A percentile compares a stretch with the other conserved stretches of the same genome.
phyloP scores from a whole-genome alignment of 92 coral and sea anemone genomes.

The Diadumene lineata region DNA sequence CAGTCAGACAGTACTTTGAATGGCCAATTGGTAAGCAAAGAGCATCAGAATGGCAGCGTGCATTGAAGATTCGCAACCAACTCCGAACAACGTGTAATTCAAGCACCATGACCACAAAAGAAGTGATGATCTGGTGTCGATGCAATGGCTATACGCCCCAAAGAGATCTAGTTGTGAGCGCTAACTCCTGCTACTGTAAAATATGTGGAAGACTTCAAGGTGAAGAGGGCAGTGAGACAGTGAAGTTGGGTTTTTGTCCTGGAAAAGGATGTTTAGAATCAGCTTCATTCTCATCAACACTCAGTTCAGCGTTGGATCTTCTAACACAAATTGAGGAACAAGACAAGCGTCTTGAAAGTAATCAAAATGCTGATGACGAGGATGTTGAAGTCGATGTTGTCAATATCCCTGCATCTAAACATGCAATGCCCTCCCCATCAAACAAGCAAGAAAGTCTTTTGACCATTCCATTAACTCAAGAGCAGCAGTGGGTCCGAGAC shows the following conservation, averaged over 20 bases:
- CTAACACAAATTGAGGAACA: slow-evolving; percentile 38
- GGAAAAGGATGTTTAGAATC: slow-evolving; percentile 34
- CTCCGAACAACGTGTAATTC: slow-evolving; percentile 29
- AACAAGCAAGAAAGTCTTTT: slow-evolving; percentile 27
- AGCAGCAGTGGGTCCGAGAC: slow-evolving; percentile 82
- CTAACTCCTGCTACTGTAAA: slow-evolving; percentile 53
- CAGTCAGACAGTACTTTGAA: slow-evolving; percentile 55
- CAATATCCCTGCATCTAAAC: slow-evolving; percentile 7
- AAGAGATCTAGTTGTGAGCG: slow-evolving; percentile 19
- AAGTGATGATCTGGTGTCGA: slow-evolving; percentile 85
- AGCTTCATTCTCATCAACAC: slow-evolving; percentile 26
- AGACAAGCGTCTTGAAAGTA: slow-evolving; percentile 33
- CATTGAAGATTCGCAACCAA: slow-evolving; percentile 61
- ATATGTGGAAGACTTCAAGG: slow-evolving; percentile 61
- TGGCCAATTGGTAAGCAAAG: slow-evolving; percentile 87
- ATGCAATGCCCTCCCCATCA: not conserved
- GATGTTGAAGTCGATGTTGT: slow-evolving; percentile 77
- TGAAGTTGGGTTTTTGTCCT: slow-evolving; percentile 16
- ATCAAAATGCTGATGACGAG: slow-evolving; percentile 20
- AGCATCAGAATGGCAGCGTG: slow-evolving; percentile 94
- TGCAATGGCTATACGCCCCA: slow-evolving; percentile 79
- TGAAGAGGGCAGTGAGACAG: slow-evolving; percentile 8
- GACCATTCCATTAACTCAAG: slow-evolving; percentile 55
- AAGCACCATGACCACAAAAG: slow-evolving; percentile 70
- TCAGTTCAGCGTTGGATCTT: slow-evolving; percentile 49